Evolutionary conservation across 2,797 vertebrate genomes (phyloP).

Genomic region (Vireo griseus): DNA sequence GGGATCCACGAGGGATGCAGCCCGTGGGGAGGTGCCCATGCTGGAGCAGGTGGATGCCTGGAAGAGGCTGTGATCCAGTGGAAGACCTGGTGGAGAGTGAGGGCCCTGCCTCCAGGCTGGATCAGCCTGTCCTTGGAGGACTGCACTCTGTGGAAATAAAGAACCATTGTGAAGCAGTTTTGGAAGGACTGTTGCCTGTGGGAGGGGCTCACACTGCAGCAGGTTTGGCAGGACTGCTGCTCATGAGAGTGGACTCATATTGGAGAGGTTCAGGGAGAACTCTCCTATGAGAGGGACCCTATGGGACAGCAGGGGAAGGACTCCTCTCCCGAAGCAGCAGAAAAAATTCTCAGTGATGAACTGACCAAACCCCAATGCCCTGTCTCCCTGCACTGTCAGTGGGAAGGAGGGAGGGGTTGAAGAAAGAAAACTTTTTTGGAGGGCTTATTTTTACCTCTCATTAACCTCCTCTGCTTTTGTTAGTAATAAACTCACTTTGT

Average conservation of each 20-base stretch:
- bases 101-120: too few relatives aligned
- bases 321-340: not conserved
- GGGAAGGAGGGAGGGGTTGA: not conserved
- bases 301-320: not conserved
- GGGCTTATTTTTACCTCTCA: not conserved
- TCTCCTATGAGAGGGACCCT: not conserved
- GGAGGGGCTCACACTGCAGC: not conserved
- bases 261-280: not conserved
- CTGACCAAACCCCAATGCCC: not conserved
- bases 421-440: not conserved
- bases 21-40: too few relatives aligned
- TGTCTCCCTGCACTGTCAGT: not conserved
- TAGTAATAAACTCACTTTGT: not conserved
- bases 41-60: too few relatives aligned
- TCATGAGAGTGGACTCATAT: rapidly evolving
- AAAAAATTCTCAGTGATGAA: not conserved
- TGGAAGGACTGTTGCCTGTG: not conserved
- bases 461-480: not conserved
- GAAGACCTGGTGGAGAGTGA: too few relatives aligned
- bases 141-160: too few relatives aligned
- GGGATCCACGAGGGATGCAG: not conserved
- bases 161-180: rapidly evolving
- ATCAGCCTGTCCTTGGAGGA: too few relatives aligned
- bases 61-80: too few relatives aligned
- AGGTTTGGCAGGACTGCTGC: not conserved